phyloP scores from a whole-genome alignment of 2,888 invertebrate genomes.

The Cephus pygmeus region DNA sequence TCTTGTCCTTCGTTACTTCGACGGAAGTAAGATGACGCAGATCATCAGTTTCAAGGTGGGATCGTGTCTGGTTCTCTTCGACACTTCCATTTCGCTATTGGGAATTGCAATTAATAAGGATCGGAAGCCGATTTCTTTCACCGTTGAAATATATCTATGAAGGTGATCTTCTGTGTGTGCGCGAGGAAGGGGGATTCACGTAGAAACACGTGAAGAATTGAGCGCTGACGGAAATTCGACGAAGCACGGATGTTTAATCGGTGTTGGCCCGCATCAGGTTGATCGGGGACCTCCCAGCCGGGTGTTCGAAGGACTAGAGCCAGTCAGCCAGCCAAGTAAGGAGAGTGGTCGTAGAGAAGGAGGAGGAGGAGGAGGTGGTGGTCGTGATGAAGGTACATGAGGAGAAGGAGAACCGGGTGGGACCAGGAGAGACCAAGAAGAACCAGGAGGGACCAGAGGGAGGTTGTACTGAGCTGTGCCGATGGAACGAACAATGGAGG shows the following conservation, averaged over 20 bases:
- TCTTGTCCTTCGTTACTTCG: background rate
- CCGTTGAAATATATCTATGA: background rate
- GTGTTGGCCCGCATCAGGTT: constrained; percentile 64
- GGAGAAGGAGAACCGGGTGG: constrained; percentile 24
- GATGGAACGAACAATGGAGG: constrained; percentile 64
- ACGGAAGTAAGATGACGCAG: background rate
- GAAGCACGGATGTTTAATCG: constrained; percentile 60
- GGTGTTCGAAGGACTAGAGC: constrained; percentile 30
- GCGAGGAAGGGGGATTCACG: background rate
- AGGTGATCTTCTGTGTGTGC: background rate
- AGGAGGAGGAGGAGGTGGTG: constrained; percentile 16
- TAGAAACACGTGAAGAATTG: background rate
- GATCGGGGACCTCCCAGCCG: constrained; percentile 62
- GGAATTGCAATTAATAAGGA: background rate
- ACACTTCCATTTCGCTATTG: background rate
- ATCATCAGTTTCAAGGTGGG: background rate
- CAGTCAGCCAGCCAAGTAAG: constrained; percentile 3
- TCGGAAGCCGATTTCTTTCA: background rate
- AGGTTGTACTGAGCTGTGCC: constrained; percentile 54
- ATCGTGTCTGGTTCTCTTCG: background rate
- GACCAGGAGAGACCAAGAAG: constrained; percentile 33
- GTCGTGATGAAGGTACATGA: constrained; percentile 6
- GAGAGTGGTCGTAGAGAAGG: constrained; percentile 16
- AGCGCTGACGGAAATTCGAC: constrained; percentile 44
- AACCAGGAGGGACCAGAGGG: constrained; percentile 40